phyloP scores from a whole-genome alignment of 2,797 vertebrate genomes.

The Furcifer pardalis region DNA sequence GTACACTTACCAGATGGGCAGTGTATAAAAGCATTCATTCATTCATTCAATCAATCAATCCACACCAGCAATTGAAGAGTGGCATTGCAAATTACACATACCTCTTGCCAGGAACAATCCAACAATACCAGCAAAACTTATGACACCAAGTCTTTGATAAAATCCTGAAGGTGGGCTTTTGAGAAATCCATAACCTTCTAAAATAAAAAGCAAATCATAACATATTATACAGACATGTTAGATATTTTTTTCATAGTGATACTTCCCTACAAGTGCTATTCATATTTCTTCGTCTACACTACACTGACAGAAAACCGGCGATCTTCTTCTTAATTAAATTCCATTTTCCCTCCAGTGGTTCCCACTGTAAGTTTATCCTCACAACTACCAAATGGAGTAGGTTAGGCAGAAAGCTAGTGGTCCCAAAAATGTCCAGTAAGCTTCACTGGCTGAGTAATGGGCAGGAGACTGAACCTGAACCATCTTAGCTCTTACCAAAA shows the following conservation, averaged over 20 bases:
- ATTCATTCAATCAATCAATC: too few species aligned
- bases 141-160: conserved; percentile 87
- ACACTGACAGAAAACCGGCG: neutral
- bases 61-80: neutral
- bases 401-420: neutral
- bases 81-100: conserved; percentile 60
- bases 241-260: neutral
- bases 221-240: conserved; percentile 3
- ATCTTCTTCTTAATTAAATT: neutral
- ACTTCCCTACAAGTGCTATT: neutral
- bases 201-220: conserved; percentile 65
- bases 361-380: neutral
- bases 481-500: too few species aligned
- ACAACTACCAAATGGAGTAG: neutral
- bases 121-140: conserved; percentile 89
- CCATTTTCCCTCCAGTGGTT: neutral
- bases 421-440: neutral
- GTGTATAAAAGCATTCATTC: too few species aligned
- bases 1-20: too few species aligned
- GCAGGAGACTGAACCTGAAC: neutral
- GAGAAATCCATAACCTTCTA: conserved; percentile 85
- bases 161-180: conserved; percentile 88
- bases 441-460: neutral
- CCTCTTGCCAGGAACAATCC: conserved; percentile 91
- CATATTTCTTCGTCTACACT: neutral